These are phyloP conservation scores for Pterostichus madidus DNA, from an alignment of 2,888 invertebrate species.

Conservation along the genomic window DNA sequence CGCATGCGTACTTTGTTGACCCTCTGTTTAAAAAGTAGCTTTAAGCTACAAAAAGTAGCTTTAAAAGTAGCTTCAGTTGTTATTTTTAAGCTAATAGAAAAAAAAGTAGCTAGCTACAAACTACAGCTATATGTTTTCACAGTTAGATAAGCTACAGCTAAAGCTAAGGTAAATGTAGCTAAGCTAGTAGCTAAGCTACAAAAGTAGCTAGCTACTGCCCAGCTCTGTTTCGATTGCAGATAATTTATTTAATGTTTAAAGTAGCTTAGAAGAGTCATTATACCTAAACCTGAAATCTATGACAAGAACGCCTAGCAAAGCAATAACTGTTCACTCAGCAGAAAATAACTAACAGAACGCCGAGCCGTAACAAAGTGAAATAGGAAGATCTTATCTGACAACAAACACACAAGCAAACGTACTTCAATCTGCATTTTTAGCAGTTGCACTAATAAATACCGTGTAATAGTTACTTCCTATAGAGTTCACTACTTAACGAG, in stretches of 20 bases:
- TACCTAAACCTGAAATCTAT: conserved; percentile 19
- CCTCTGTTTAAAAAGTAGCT: no score
- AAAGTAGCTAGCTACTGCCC: no score
- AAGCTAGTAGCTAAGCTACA: no score
- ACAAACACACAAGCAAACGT: conserved; percentile 25
- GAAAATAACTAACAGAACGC: conserved; percentile 14
- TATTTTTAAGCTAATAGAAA: no score
- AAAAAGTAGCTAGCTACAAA: no score
- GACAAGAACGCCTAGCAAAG: conserved; percentile 4
- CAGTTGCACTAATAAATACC: conserved; percentile 48
- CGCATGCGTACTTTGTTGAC: no score
- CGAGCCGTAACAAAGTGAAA: conserved; percentile 46
- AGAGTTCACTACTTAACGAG: conserved; percentile 51
- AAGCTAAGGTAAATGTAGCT: no score
- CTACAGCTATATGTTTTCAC: no score
- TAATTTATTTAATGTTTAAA: neutral
- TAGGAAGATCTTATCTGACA: conserved; percentile 56
- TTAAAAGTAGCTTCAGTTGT: no score
- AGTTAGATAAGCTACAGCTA: no score
- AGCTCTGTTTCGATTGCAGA: no score
- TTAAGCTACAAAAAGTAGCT: no score
- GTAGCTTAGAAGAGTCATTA: neutral
- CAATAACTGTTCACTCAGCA: conserved; percentile 23
- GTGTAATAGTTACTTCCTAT: conserved; percentile 63
- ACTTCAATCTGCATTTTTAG: conserved; percentile 59